Evolutionary conservation across 2,113 vertebrate species (phyloP).

Genomic region (Gila orcuttii): DNA sequence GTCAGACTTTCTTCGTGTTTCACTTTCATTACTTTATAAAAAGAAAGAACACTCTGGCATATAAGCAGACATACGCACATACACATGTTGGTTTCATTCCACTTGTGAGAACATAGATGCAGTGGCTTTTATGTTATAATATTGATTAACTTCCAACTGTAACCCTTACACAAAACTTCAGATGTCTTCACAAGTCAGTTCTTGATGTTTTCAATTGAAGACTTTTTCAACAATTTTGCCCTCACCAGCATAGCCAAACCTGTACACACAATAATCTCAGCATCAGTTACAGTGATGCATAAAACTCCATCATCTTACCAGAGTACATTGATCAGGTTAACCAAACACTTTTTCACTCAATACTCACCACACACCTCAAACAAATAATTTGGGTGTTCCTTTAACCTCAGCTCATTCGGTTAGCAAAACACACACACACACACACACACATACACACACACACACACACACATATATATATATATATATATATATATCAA

Average conservation of each 20-base stretch:
- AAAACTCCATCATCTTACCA: background rate
- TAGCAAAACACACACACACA: background rate
- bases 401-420: background rate
- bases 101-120: background rate
- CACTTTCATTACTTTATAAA: background rate
- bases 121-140: background rate
- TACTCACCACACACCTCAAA: background rate
- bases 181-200: background rate
- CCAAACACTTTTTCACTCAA: background rate
- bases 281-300: background rate
- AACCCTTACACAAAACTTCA: background rate
- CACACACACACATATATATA: too few species aligned
- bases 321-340: background rate
- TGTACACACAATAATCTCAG: background rate
- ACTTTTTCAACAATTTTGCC: background rate
- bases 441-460: too few species aligned
- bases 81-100: background rate
- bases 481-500: too few species aligned
- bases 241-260: background rate
- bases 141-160: too few species aligned
- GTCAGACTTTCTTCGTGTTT: background rate
- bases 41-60: background rate
- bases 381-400: background rate
- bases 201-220: background rate
- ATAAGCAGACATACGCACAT: conserved; percentile 11